phyloP scores from a whole-genome alignment of 2,888 invertebrate species.

The Caenorhabditis angaria region DNA sequence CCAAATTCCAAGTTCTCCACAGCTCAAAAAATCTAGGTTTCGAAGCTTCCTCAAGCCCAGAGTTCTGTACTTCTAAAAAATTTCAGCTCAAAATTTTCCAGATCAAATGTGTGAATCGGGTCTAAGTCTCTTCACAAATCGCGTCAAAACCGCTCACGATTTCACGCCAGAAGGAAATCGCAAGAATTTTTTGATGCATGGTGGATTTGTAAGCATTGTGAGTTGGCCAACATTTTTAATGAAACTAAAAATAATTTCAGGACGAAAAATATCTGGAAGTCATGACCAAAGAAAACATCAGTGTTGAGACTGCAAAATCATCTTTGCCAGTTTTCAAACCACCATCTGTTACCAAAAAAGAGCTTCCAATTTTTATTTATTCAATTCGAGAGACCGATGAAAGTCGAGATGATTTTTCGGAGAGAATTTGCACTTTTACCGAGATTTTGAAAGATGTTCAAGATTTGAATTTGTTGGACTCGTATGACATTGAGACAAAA shows the following conservation, averaged over 20 bases:
- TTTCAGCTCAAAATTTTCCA: slow-evolving; percentile 22
- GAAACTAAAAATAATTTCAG: not conserved
- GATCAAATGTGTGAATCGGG: slow-evolving; percentile 57
- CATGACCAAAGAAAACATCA: not conserved
- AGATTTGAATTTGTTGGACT: slow-evolving; percentile 16
- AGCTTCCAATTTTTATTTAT: slow-evolving; percentile 1
- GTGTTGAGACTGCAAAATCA: not conserved
- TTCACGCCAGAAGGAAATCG: slow-evolving; percentile 59
- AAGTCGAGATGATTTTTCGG: not conserved
- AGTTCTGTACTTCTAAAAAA: not conserved
- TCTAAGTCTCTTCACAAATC: slow-evolving; percentile 62
- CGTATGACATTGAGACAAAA: slow-evolving; percentile 20
- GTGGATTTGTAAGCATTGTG: slow-evolving; percentile 15
- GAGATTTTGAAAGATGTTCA: slow-evolving; percentile 3
- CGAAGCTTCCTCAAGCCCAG: too few species aligned
- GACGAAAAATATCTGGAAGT: not conserved
- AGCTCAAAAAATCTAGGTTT: too few species aligned
- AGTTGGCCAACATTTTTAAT: not conserved
- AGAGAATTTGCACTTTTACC: not conserved
- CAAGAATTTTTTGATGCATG: slow-evolving; percentile 23
- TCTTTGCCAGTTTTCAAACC: slow-evolving; percentile 1
- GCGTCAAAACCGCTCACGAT: slow-evolving; percentile 61
- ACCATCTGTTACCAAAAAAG: not conserved
- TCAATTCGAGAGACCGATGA: not conserved
- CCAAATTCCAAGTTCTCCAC: too few species aligned